phyloP scores from a whole-genome alignment of 2,797 vertebrate species.

The Erethizon dorsatum region DNA sequence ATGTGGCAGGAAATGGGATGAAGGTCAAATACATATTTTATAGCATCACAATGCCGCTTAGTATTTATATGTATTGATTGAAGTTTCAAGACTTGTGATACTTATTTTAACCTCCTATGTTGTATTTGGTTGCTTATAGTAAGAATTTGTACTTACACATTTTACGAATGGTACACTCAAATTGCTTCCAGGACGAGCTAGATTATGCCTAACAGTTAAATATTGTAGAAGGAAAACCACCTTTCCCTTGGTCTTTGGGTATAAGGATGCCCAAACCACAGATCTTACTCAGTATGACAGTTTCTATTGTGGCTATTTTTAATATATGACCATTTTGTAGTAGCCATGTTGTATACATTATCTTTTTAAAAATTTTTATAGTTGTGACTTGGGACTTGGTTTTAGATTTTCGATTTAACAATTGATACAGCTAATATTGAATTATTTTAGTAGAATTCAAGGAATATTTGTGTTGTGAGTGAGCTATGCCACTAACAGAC shows the following conservation, averaged over 20 bases:
- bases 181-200: constrained; percentile 24
- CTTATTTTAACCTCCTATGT: neutral
- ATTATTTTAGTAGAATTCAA: constrained; percentile 60
- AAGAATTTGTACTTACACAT: neutral
- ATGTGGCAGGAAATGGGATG: neutral
- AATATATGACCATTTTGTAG: neutral
- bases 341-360: constrained; percentile 27
- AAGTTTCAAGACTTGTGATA: constrained; percentile 7
- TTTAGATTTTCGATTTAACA: constrained; percentile 31
- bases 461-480: neutral
- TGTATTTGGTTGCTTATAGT: constrained; percentile 17
- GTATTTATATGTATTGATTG: neutral
- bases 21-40: neutral
- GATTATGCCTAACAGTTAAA: constrained; percentile 15
- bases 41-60: neutral
- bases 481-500: neutral
- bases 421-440: constrained; percentile 7
- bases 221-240: neutral
- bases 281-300: neutral
- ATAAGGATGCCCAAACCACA: neutral
- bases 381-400: neutral
- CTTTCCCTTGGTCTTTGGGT: neutral
- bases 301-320: constrained; percentile 41
- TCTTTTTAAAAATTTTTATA: constrained; percentile 54
- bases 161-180: constrained; percentile 16